Percentiles rank a stretch among this genome's conserved stretches.
phyloP scores from a whole-genome alignment of 2,888 invertebrate genomes.

The Drosophila niveifrons region DNA sequence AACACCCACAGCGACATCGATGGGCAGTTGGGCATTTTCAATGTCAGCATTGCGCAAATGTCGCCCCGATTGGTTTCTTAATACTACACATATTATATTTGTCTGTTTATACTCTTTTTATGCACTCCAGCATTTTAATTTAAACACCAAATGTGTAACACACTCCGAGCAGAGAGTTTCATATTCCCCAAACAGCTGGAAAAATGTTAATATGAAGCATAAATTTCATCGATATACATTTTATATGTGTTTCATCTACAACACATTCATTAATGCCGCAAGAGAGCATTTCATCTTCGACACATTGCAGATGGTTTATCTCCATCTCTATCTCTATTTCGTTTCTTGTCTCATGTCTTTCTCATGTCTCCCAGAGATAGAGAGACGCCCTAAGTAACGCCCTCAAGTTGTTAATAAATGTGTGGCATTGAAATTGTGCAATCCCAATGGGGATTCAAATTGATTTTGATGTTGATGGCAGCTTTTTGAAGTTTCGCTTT shows the following conservation, averaged over 20 bases:
- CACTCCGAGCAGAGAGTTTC: background rate
- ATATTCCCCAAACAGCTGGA: background rate
- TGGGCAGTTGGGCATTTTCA: conserved; percentile 69
- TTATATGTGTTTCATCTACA: background rate
- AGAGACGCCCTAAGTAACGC: conserved; percentile 59
- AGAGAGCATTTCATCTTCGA: conserved; percentile 24
- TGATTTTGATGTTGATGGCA: conserved; percentile 46
- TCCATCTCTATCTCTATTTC: conserved; percentile 6
- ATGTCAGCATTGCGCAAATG: conserved; percentile 76
- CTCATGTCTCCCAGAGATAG: conserved; percentile 23
- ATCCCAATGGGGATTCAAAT: conserved; percentile 51
- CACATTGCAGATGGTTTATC: background rate
- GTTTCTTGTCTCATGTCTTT: conserved; percentile 33
- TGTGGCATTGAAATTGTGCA: conserved; percentile 74
- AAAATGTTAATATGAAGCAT: background rate
- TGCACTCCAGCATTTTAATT: conserved; percentile 7
- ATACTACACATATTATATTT: conserved; percentile 12
- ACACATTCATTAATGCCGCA: background rate
- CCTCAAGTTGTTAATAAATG: conserved; percentile 61
- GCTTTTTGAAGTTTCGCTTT: conserved; percentile 5
- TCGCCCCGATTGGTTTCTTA: conserved; percentile 47
- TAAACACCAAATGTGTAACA: conserved; percentile 24
- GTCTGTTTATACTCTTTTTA: background rate
- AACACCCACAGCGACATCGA: conserved; percentile 59
- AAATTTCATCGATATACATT: conserved; percentile 1